Percentiles rank a stretch among this genome's conserved stretches.
Evolutionary conservation across 2,888 invertebrate genomes (phyloP).

Genomic region (Drosophila flavopinicola): DNA sequence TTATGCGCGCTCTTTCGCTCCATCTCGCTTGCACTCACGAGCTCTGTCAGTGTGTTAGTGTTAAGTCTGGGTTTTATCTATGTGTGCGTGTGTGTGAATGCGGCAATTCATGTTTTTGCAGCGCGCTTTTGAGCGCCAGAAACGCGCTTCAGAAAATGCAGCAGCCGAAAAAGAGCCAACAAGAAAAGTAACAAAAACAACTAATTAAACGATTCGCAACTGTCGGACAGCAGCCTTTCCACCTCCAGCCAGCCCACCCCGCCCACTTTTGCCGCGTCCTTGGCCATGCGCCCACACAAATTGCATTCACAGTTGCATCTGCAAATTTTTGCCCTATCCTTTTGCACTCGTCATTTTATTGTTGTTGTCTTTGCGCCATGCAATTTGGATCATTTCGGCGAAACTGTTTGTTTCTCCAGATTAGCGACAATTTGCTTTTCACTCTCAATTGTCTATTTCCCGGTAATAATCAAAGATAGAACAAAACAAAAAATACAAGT

Average conservation of each 20-base stretch:
- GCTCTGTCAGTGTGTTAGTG: slow-evolving; percentile 25
- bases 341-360: background rate
- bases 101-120: slow-evolving; percentile 47
- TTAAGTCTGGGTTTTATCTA: slow-evolving; percentile 11
- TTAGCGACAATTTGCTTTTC: too few species aligned
- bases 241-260: background rate
- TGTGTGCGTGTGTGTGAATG: slow-evolving; percentile 24
- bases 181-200: slow-evolving; percentile 23
- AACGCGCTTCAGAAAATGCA: too few species aligned
- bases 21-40: slow-evolving; percentile 10
- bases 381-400: too few species aligned
- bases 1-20: slow-evolving; percentile 16
- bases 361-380: too few species aligned
- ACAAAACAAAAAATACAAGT: too few species aligned
- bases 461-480: too few species aligned
- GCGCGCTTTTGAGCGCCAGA: slow-evolving; percentile 57
- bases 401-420: too few species aligned
- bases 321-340: background rate
- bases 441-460: background rate
- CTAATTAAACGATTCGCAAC: slow-evolving; percentile 54
- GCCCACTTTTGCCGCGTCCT: slow-evolving; percentile 17
- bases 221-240: slow-evolving; percentile 31
- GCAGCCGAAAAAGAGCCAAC: slow-evolving; percentile 9
- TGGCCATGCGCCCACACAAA: slow-evolving; percentile 50
- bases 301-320: slow-evolving; percentile 36